A percentile compares a stretch with the other conserved stretches of the same genome.
Conservation (phyloP, 2,113 vertebrate species). For the Chaetodon auriga region DNA sequence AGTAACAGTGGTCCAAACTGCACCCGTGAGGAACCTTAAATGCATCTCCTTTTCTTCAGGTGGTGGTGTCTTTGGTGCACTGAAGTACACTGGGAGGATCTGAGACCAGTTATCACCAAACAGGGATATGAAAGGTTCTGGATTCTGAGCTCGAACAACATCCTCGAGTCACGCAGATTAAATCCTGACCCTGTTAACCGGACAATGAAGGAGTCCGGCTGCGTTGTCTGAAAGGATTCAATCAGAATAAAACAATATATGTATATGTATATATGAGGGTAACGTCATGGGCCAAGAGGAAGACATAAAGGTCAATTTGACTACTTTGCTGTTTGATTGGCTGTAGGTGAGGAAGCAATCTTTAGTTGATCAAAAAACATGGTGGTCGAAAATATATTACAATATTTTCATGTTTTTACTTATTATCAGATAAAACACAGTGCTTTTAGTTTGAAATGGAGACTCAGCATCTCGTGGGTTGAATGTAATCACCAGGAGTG, state of each 20-base stretch:
- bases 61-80: constrained; percentile 76
- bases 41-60: constrained; percentile 53
- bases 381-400: background rate
- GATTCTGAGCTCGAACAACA: background rate
- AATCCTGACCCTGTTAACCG: background rate
- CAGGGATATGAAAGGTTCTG: background rate
- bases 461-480: background rate
- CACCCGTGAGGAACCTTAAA: background rate
- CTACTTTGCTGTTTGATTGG: background rate
- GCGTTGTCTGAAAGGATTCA: constrained; percentile 42
- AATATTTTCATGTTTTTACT: background rate
- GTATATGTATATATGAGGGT: background rate
- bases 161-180: background rate
- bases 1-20: background rate
- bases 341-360: constrained; percentile 1
- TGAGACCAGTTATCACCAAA: constrained; percentile 29
- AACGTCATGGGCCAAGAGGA: constrained; percentile 33
- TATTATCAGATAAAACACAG: no score
- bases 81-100: constrained; percentile 74
- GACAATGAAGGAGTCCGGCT: background rate
- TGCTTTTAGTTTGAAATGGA: background rate
- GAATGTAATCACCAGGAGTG: background rate
- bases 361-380: constrained; percentile 5
- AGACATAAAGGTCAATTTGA: constrained; percentile 17
- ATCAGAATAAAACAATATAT: background rate